These are phyloP conservation scores for Brotula barbata DNA, from an alignment of 2,797 vertebrate genomes.

Conservation along the genomic window DNA sequence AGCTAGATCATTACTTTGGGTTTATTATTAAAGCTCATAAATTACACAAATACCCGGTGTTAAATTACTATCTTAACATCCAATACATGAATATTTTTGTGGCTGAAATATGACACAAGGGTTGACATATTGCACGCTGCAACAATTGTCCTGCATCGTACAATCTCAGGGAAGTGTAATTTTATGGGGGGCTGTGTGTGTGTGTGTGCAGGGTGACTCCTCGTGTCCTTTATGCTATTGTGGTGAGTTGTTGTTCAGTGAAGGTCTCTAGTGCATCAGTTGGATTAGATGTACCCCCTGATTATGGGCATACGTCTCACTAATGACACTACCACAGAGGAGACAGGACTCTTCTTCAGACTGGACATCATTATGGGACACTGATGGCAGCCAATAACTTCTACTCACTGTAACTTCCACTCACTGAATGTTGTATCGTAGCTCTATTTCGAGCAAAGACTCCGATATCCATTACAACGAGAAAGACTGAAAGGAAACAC, in stretches of 20 bases:
- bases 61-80: constrained; percentile 18
- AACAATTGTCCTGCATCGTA: constrained; percentile 3
- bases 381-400: constrained; percentile 10
- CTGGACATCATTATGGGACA: constrained; percentile 19
- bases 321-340: constrained; percentile 31
- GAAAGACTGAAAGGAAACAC: constrained; percentile 10
- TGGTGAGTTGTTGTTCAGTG: constrained; percentile 11
- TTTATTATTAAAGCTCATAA: not conserved
- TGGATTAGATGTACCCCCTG: constrained; percentile 34
- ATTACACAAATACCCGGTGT: constrained; percentile 1
- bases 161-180: constrained; percentile 23
- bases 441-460: constrained; percentile 24
- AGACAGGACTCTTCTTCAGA: constrained; percentile 28
- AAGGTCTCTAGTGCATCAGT: constrained; percentile 36
- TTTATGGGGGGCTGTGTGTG: not conserved
- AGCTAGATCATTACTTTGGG: constrained; percentile 8
- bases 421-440: too few species aligned
- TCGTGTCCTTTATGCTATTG: not conserved
- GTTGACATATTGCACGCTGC: constrained; percentile 18
- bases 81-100: constrained; percentile 10
- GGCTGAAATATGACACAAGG: constrained; percentile 1
- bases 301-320: constrained; percentile 27
- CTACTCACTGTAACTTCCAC: not conserved
- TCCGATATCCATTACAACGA: constrained; percentile 12
- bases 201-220: not conserved